These are phyloP conservation scores for Oryzias sinensis DNA, from an alignment of 2,797 vertebrate species.

Conservation along the genomic window DNA sequence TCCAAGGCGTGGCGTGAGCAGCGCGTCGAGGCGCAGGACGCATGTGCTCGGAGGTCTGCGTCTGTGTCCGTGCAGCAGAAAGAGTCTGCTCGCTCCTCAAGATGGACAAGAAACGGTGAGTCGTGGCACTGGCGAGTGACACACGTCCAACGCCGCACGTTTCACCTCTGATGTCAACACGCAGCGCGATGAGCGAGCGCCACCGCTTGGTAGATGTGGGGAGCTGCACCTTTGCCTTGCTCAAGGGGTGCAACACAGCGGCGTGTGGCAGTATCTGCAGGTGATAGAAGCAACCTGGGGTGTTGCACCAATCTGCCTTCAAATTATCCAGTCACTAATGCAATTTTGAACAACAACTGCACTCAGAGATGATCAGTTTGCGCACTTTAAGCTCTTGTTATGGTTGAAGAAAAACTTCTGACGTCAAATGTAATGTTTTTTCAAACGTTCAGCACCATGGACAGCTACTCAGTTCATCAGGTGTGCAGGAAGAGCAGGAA, in stretches of 20 bases:
- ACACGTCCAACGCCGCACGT: slow-evolving; percentile 76
- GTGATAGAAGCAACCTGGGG: too few relatives aligned
- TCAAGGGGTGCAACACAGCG: slow-evolving; percentile 16
- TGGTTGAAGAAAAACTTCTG: too few relatives aligned
- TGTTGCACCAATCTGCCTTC: not conserved
- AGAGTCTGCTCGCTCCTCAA: slow-evolving; percentile 69
- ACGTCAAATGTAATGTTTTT: not conserved
- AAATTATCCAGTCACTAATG: not conserved
- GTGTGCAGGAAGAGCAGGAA: not conserved
- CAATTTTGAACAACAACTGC: not conserved
- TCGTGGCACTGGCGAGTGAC: slow-evolving; percentile 79
- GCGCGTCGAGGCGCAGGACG: slow-evolving; percentile 41
- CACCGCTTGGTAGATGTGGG: slow-evolving; percentile 33
- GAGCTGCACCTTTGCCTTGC: slow-evolving; percentile 47
- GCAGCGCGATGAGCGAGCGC: slow-evolving; percentile 55
- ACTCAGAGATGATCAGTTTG: not conserved
- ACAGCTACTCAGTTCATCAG: slow-evolving; percentile 53
- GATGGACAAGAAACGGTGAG: slow-evolving; percentile 80
- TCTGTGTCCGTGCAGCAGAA: slow-evolving; percentile 45
- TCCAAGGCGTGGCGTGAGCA: slow-evolving; percentile 44
- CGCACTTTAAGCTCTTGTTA: too few relatives aligned
- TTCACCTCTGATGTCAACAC: slow-evolving; percentile 80
- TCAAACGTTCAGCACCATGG: slow-evolving; percentile 72
- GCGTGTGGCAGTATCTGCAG: not conserved
- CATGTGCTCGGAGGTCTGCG: slow-evolving; percentile 44